Evolutionary conservation across 2,113 vertebrate genomes (phyloP).

Genomic region (Azemiops feae): DNA sequence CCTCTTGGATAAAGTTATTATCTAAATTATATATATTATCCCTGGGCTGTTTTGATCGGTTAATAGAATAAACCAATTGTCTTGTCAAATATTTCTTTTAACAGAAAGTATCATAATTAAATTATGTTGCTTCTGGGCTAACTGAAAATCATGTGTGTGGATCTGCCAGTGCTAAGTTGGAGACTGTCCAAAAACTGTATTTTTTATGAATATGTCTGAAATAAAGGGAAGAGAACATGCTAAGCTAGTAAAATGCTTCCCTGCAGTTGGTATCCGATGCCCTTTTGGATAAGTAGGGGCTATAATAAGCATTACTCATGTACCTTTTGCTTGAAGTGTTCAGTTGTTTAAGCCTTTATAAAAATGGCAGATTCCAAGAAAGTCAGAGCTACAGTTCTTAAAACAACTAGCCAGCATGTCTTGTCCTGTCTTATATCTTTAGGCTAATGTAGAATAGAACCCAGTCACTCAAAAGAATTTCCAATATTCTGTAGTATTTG

Average conservation of each 20-base stretch:
- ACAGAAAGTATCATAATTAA: slow-evolving; percentile 17
- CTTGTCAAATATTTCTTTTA: slow-evolving; percentile 12
- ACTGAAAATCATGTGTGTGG: slow-evolving; percentile 4
- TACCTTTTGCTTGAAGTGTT: neutral
- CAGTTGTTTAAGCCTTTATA: neutral
- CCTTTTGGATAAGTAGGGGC: neutral
- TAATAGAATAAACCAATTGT: neutral
- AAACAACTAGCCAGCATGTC: neutral
- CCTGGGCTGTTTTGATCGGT: neutral
- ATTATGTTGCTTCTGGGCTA: slow-evolving; percentile 11
- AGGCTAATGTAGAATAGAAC: neutral
- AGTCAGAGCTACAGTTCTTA: neutral
- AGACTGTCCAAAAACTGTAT: neutral
- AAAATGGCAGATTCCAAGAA: neutral
- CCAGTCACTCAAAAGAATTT: neutral
- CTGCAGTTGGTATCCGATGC: neutral
- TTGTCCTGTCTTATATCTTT: neutral
- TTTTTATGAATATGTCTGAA: neutral
- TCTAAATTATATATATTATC: slow-evolving; percentile 7
- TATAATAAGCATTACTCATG: neutral
- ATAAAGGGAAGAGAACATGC: neutral
- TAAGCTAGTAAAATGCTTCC: neutral
- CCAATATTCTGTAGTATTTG: neutral
- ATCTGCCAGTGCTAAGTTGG: slow-evolving; percentile 11
- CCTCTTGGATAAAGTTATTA: neutral